Conservation (phyloP, 2,113 vertebrate species). For the Xiphias gladius region DNA sequence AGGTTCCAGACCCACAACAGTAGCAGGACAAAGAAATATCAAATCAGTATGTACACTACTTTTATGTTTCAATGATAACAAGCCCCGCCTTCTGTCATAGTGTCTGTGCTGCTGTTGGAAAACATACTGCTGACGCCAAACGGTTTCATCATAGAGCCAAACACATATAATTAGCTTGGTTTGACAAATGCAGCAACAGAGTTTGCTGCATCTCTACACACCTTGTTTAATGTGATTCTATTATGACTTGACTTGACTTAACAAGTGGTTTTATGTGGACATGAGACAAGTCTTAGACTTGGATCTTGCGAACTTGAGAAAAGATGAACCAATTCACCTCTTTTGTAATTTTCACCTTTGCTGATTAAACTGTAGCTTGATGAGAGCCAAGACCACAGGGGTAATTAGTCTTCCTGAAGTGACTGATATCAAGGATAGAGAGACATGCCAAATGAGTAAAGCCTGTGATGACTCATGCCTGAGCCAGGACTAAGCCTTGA, state of each 20-base stretch:
- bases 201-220: neutral
- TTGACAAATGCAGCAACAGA: conserved; percentile 7
- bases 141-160: conserved; percentile 9
- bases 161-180: conserved; percentile 17
- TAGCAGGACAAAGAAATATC: neutral
- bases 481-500: conserved; percentile 56
- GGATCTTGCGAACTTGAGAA: conserved; percentile 26
- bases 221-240: neutral
- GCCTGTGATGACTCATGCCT: conserved; percentile 52
- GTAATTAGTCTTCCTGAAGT: conserved; percentile 79
- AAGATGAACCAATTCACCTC: conserved; percentile 40
- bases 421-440: conserved; percentile 75
- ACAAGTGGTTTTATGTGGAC: neutral
- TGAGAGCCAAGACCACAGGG: conserved; percentile 67
- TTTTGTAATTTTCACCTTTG: conserved; percentile 56
- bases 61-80: neutral
- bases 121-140: conserved; percentile 15
- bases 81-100: neutral
- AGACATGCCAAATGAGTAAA: conserved; percentile 73
- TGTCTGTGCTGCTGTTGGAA: conserved; percentile 7
- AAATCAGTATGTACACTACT: neutral
- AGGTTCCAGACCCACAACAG: neutral
- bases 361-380: conserved; percentile 49
- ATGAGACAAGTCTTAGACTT: neutral
- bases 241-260: neutral